Base-by-base conservation (phyloP, 2,113 vertebrate species). In the Tragelaphus strepsiceros region DNA sequence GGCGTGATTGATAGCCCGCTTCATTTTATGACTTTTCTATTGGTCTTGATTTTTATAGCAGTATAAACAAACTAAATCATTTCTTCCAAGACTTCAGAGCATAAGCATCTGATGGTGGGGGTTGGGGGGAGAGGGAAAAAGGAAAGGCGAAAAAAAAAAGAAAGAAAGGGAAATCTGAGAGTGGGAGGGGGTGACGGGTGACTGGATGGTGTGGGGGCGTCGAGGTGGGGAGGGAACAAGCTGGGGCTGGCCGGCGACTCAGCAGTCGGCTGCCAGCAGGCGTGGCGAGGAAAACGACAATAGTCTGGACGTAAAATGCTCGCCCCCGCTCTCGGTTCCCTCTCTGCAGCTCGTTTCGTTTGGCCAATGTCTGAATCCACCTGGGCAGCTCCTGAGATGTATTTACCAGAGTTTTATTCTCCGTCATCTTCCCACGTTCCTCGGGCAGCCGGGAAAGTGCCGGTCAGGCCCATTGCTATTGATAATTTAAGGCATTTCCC, bases 21-120 rank as follows among this genome's bases (percentile, higher is more conserved):
- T 99, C 99, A 95, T 99, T 99, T 99, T 99, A 99, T 99, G 99
- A 99, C 99, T 99, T 99, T 99, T 99, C 99, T 99, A 99, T 99
- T 99, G 99, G 99, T 99, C 99, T 98, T 98, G 98, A 99, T 99
- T 99, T 99, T 99, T 99, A 99, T 99, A 99, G 99, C 99, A 99
- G 99, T 98, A 99, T 99, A 99, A 99, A 99, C 99, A 99, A 98
- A 99, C 99, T 99, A 99, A 99, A 99, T 99, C 99, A 99, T 99
- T 99, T 99, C 98, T 99, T 99, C 98, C 90, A 97, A 98, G 98
- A 98, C 99, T 98, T 99, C 98, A 98, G 98, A 98, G 98, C 90
- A 96, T 97, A 98, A 98, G 97, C 96, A 97, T 98, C 96, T 98
- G 96, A 92, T 88, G 88, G 97, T 91, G 43, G 53, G 81, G 59